Evolutionary conservation across 2,113 vertebrate genomes (phyloP).

Genomic region (Chlamydotis undulata): DNA sequence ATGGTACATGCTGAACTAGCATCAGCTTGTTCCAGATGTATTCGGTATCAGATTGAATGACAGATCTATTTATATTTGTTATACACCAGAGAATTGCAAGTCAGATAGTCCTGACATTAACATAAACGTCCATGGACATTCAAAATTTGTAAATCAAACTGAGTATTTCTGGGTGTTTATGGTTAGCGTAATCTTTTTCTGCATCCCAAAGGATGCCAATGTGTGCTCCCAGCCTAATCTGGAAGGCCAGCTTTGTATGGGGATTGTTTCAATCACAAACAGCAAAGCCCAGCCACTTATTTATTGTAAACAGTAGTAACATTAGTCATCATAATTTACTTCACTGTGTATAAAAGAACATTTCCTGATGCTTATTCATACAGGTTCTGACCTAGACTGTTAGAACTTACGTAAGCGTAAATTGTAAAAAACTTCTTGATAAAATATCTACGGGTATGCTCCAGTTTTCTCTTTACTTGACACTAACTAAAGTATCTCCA

Average conservation of each 20-base stretch:
- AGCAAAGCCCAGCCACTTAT: neutral
- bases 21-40: conserved; percentile 41
- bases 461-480: neutral
- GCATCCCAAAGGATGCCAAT: neutral
- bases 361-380: neutral
- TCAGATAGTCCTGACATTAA: conserved; percentile 2
- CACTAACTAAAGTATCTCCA: neutral
- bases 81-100: conserved; percentile 25
- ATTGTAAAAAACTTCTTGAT: neutral
- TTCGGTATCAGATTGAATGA: conserved; percentile 6
- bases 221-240: neutral
- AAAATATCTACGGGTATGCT: neutral
- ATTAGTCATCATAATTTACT: neutral
- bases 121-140: neutral
- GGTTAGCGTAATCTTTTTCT: neutral
- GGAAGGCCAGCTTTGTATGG: neutral
- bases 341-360: neutral
- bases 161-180: neutral
- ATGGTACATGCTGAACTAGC: conserved; percentile 31
- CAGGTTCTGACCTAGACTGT: neutral
- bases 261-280: neutral
- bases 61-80: conserved; percentile 45
- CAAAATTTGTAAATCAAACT: neutral
- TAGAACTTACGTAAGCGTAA: neutral
- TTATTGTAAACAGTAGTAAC: neutral